Base-by-base conservation (phyloP, 2,113 vertebrate species). In the Noctilio leporinus region DNA sequence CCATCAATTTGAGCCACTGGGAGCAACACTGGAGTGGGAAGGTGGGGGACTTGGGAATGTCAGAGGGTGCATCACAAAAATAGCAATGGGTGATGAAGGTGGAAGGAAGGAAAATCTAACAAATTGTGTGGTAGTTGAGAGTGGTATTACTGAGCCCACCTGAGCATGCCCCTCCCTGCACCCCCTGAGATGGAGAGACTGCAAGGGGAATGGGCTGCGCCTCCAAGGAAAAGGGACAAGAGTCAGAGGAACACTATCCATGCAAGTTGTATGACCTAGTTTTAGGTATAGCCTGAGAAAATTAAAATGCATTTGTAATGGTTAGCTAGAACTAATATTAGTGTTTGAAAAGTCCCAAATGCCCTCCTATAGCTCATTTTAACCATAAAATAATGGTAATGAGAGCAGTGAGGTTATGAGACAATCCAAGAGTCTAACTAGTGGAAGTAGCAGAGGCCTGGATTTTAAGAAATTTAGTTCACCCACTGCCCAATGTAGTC, bases 391-490 rank as follows among this genome's bases (percentile, higher is more conserved):
- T 38, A 94, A 30, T 55, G 2, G 4, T 53, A 73, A 67, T 8
- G 33, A 53, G 9, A 22, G 3, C 3, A 82, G 15, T 43, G 22
- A 77, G 40, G 14, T 6, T 64, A 24, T 62, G 43, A 86, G 35
- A 77, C 11, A 53, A 82, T 72, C 15, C 67, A 69, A 64, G 15
- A 35, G 6, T 33, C 11, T 49, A 82, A 30, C 10, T 65, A 47
- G n/a, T 65, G 24, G 30, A 90, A 89, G 28, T 40, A 77, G n/a
- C 3, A 64, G 76, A 94, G 33, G 7, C 35, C 8, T 53, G 10
- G 22, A 86, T 93, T 45, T 92, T 94, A 47, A 76, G 45, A 69
- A 87, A 64, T 35, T 30, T 53, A n/a, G 53, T 67, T 80, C 35
- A 53, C 28, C 11, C 35, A 70, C 33, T 92, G 35, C 45, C 22